Percentiles rank a stretch among this genome's conserved stretches.
These are phyloP conservation scores for Muscicapa adusta DNA, from an alignment of 2,113 vertebrate genomes.

Conservation along the genomic window DNA sequence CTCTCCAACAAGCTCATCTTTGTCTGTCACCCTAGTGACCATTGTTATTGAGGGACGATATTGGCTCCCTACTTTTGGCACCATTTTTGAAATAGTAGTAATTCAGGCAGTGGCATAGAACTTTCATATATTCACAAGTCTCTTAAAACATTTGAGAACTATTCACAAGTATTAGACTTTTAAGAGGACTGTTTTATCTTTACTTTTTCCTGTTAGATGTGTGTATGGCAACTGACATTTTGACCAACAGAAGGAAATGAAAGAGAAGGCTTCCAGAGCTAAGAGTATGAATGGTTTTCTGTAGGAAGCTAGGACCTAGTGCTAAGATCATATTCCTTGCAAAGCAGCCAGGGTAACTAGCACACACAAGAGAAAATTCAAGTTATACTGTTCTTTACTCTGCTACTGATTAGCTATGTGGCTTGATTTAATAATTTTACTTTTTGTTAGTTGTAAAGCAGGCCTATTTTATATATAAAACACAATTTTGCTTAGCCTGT, in stretches of 20 bases:
- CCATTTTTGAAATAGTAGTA: background rate
- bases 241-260: background rate
- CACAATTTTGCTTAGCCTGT: background rate
- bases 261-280: background rate
- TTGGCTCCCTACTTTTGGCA: background rate
- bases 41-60: background rate
- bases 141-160: background rate
- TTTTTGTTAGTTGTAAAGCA: background rate
- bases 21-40: background rate
- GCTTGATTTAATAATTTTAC: background rate
- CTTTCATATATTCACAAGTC: background rate
- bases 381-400: background rate
- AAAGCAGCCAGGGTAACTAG: background rate
- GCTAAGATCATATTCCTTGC: background rate
- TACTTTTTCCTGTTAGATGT: background rate
- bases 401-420: background rate
- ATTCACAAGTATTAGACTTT: background rate
- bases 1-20: background rate
- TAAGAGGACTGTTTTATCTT: background rate
- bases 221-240: background rate
- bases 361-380: background rate
- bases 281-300: background rate
- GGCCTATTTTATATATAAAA: background rate
- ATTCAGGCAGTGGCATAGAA: background rate
- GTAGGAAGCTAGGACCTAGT: background rate